Conservation (phyloP, 2,113 vertebrate species). For the Elachura formosa region DNA sequence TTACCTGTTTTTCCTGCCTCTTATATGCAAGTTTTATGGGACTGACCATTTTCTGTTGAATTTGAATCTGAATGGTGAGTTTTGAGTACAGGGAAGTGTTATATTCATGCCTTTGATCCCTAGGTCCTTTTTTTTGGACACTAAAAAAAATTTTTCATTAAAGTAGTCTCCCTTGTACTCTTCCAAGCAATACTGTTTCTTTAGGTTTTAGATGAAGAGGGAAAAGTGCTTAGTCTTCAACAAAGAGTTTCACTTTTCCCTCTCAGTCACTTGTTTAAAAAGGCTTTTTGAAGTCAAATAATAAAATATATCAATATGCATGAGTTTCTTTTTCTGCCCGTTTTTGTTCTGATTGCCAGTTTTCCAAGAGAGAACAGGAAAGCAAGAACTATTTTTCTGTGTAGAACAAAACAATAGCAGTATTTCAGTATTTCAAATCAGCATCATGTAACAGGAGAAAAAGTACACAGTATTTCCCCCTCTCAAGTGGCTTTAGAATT, state of each 20-base stretch:
- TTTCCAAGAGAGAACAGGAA: background rate
- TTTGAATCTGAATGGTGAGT: background rate
- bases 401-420: background rate
- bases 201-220: background rate
- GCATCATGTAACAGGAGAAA: background rate
- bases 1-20: background rate
- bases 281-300: background rate
- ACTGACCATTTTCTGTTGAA: background rate
- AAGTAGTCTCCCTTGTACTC: background rate
- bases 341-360: background rate
- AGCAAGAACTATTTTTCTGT: background rate
- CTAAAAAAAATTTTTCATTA: background rate
- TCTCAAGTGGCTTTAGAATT: background rate
- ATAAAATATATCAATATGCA: background rate
- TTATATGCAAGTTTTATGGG: background rate
- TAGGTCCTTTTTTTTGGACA: background rate
- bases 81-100: background rate
- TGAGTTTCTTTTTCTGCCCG: background rate
- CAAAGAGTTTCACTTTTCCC: background rate
- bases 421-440: background rate
- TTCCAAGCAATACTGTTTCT: background rate
- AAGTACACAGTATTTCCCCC: background rate
- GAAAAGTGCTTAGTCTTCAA: background rate
- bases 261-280: background rate
- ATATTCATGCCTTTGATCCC: background rate